Conservation (phyloP, 2,888 invertebrate species). For the Eristalinus aeneus region DNA sequence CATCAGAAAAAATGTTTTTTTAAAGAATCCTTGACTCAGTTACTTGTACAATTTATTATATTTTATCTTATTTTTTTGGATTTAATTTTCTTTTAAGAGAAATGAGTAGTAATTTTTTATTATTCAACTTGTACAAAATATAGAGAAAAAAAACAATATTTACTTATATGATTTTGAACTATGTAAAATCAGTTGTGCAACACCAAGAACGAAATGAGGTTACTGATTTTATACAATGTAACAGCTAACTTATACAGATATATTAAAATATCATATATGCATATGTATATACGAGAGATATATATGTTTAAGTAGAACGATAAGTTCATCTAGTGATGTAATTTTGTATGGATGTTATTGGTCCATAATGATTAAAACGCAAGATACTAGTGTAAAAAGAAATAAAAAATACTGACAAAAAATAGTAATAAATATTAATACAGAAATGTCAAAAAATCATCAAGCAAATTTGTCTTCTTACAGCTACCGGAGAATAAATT, state of each 20-base stretch:
- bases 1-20: conserved; percentile 7
- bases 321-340: conserved; percentile 58
- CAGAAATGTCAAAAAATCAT: conserved; percentile 31
- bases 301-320: conserved; percentile 20
- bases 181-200: conserved; percentile 24
- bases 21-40: conserved; percentile 2
- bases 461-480: background rate
- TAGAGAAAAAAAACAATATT: conserved; percentile 19
- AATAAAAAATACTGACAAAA: conserved; percentile 11
- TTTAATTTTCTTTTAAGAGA: conserved; percentile 31
- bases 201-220: background rate
- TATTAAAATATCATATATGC: background rate
- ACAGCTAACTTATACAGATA: background rate
- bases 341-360: conserved; percentile 62
- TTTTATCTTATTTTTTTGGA: conserved; percentile 13
- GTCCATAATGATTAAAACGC: conserved; percentile 51
- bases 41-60: conserved; percentile 36
- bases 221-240: background rate
- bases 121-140: conserved; percentile 64
- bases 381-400: conserved; percentile 11
- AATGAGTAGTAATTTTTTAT: conserved; percentile 28
- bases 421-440: conserved; percentile 25
- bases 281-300: conserved; percentile 18
- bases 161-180: conserved; percentile 20
- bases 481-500: conserved; percentile 13